Evolutionary conservation across 2,797 vertebrate species (phyloP), one percentile per base, ranked within the genome.

Genomic region (Coreius guichenoti): DNA sequence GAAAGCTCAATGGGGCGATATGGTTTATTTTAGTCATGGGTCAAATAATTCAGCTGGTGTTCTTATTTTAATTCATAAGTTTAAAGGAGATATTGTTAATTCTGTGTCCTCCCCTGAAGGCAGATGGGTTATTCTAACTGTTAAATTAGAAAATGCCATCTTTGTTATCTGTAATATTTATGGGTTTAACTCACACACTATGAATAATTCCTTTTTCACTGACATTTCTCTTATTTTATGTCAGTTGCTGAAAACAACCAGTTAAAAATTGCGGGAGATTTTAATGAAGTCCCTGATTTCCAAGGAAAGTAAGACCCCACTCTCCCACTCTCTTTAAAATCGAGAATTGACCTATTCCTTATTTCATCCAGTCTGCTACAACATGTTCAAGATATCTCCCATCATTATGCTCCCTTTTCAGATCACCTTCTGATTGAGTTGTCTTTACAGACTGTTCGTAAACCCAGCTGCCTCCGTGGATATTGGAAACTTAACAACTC

Each of bases 121-220:
- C 7, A 56, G 49, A 76, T 76, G 49, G 74, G 19, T 56, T 33
- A 76, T 76, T 4, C 45, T 21, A 56, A 56, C 73, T 33, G 26
- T 75, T 23, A 75, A 5, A 74, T n/a, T n/a, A n/a, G n/a, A n/a
- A n/a, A n/a, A 74, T 19, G 7, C 16, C 3, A 17, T 51, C 8
- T 74, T 74, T n/a, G n/a, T n/a, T 74, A 74, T 74, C 19, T 74
- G 47, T 9, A 75, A 49, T 33, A 78, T 78, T 17, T 63, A 29
- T 45, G 76, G 76, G 9, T 78, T 43, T 43, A 78, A 43, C 31
- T 45, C 33, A 3, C 36, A 78, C 3, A 3, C 76, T n/a, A n/a
- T n/a, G 12, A 78, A 78, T 17, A 61, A 13, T 16, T 31, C 8
- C 8, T 16, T 58, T 36, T 77, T 77, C 17, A 1, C 1, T 39